Evolutionary conservation across 1,140 invertebrate genomes (phyloP), one percentile per base, ranked within the genome.

Genomic region (Xylocopa sonorina): DNA sequence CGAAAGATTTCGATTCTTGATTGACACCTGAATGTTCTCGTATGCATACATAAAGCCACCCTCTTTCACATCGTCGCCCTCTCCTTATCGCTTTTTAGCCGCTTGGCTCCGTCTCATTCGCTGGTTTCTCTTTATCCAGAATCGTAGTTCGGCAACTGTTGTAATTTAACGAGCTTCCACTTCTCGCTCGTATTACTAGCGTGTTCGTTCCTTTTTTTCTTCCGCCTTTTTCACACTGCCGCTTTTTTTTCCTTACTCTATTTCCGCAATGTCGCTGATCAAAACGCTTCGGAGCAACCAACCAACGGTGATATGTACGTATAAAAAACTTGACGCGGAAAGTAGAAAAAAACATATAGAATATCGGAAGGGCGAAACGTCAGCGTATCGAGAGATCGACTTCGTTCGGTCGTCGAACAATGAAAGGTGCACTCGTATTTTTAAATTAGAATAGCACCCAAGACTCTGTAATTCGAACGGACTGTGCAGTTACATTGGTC

Each of bases 21-120:
- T 88, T 89, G 88, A 89, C 88, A 81, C 55, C 67, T 89, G 83
- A 89, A 89, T 88, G 87, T 82, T 87, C 87, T 88, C 85, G 83
- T 82, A 86, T 85, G 83, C 87, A 86, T 84, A 87, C 80, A 79
- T 74, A 85, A 76, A 78, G 75, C 60, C 78, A 81, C 74, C 76
- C 75, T 80, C 64, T 46, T 38, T 51, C 69, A 50, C 64, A 7
- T 7, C 16, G 34, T 69, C 18, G 60, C 46, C 9, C 58, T 43
- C 69, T 73, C 53, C 55, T n/a, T 50, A 7, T 48, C 62, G 14
- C 46, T 27, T 21, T 38, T 48, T 29, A 64, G 51, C 32, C 9
- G 18, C 21, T 18, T 18, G 32, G 7, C 73, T 57, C 55, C 50
- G 48, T 58, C 80, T 66, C 78, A 69, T 43, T 67, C 29, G 46